These are phyloP conservation scores for Cheilosia vernalis DNA, from an alignment of 2,888 invertebrate genomes.

Conservation along the genomic window DNA sequence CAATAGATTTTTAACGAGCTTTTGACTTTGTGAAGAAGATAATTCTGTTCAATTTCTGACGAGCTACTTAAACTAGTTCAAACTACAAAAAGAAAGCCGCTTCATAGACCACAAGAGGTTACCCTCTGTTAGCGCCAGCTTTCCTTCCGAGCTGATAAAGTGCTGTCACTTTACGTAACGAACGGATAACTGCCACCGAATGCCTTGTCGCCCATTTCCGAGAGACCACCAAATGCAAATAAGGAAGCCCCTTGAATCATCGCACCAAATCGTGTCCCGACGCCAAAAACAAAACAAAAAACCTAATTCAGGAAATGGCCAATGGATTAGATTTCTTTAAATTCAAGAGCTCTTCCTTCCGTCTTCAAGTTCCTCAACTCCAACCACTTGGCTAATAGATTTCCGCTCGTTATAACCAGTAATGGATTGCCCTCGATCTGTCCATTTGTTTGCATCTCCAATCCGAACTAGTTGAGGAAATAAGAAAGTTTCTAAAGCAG, in stretches of 20 bases:
- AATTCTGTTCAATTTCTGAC: no score
- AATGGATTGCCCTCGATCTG: slow-evolving; percentile 41
- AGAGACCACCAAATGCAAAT: background rate
- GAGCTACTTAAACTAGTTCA: no score
- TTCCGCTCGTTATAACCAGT: slow-evolving; percentile 29
- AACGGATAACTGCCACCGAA: no score
- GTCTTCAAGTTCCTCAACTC: slow-evolving; percentile 1
- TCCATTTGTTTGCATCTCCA: slow-evolving; percentile 11
- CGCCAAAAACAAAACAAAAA: background rate
- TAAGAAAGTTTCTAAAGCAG: slow-evolving; percentile 1
- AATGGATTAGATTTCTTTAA: background rate
- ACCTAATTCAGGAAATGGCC: slow-evolving; percentile 6
- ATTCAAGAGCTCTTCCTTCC: slow-evolving; percentile 10
- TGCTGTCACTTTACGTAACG: no score
- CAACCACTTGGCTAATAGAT: slow-evolving; percentile 4
- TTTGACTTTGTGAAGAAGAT: no score
- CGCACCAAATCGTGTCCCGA: background rate
- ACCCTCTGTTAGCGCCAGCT: no score
- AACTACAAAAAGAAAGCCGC: no score
- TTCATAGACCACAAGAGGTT: no score
- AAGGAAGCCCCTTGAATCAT: background rate
- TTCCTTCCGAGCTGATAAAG: no score
- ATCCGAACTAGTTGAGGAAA: slow-evolving; percentile 49
- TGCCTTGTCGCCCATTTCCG: no score
- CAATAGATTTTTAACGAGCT: no score